A percentile compares a stretch with the other conserved stretches of the same genome.
Conservation (phyloP, 2,888 invertebrate genomes). For the Ectropis crepuscularia region DNA sequence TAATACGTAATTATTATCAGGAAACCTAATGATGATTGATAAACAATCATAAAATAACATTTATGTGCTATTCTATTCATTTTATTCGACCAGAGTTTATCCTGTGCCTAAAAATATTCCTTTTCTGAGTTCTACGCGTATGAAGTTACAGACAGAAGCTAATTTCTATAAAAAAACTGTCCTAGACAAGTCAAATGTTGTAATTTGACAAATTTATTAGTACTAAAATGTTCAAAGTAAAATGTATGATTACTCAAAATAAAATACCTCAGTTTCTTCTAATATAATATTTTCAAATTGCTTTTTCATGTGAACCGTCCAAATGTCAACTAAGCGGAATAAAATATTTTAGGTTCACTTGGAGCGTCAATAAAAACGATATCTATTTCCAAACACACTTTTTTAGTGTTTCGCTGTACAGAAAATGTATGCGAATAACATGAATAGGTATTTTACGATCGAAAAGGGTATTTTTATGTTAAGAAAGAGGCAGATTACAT, state of each 20-base stretch:
- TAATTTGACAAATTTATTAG: too few relatives aligned
- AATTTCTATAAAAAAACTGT: too few relatives aligned
- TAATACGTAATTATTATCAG: too few relatives aligned
- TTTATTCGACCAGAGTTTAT: not conserved
- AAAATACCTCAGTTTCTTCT: conserved; percentile 2
- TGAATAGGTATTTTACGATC: conserved; percentile 25
- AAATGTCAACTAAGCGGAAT: conserved; percentile 12
- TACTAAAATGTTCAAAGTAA: too few relatives aligned
- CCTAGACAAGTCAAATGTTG: too few relatives aligned
- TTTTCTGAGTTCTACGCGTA: too few relatives aligned
- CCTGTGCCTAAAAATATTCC: too few relatives aligned
- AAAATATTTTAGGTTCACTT: conserved; percentile 22
- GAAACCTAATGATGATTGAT: too few relatives aligned
- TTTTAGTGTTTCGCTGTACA: conserved; percentile 21
- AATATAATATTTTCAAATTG: conserved; percentile 10
- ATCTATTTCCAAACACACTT: conserved; percentile 25
- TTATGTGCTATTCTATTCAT: not conserved
- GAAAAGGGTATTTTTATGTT: conserved; percentile 17
- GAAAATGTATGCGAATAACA: conserved; percentile 22
- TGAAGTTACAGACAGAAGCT: too few relatives aligned
- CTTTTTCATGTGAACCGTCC: conserved; percentile 18
- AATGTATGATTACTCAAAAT: not conserved
- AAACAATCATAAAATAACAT: not conserved
- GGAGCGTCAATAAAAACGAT: conserved; percentile 27
- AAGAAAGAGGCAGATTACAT: conserved; percentile 20